Conservation (phyloP, 2,888 invertebrate genomes). For the Pterobdella sp. region DNA sequence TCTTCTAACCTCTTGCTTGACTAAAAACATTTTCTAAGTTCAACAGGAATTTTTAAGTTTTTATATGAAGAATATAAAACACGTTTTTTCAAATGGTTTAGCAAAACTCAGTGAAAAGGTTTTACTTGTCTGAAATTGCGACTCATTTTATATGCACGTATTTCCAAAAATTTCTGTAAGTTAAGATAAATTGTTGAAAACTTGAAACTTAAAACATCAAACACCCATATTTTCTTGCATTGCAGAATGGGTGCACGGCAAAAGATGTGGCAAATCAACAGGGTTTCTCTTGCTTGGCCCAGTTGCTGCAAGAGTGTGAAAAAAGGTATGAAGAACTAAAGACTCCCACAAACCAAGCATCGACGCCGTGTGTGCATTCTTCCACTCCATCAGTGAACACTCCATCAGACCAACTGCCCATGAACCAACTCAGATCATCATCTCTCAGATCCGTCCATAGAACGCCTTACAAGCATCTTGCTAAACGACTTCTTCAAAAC, state of each 20-base stretch:
- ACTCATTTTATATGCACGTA: neutral
- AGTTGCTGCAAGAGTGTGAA: slow-evolving; percentile 37
- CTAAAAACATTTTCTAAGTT: neutral
- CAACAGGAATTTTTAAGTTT: neutral
- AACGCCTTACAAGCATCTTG: neutral
- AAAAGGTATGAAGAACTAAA: slow-evolving; percentile 25
- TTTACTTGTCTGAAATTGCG: neutral
- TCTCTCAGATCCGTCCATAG: neutral
- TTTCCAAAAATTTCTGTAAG: neutral
- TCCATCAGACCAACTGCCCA: neutral
- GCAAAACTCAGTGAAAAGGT: neutral
- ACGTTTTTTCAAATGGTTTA: neutral
- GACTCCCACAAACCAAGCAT: neutral
- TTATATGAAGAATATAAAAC: neutral
- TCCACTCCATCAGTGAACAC: neutral
- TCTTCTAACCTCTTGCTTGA: no score
- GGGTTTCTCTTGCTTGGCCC: slow-evolving; percentile 34
- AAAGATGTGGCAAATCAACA: slow-evolving; percentile 37
- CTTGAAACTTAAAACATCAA: neutral
- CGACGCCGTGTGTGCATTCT: neutral
- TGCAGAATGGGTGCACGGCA: slow-evolving; percentile 38
- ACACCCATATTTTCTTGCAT: neutral
- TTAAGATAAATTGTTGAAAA: neutral
- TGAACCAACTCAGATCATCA: neutral
- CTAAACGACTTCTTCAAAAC: slow-evolving; percentile 10